Conservation (phyloP, 2,113 vertebrate genomes). For the Ariopsis seemanni region DNA sequence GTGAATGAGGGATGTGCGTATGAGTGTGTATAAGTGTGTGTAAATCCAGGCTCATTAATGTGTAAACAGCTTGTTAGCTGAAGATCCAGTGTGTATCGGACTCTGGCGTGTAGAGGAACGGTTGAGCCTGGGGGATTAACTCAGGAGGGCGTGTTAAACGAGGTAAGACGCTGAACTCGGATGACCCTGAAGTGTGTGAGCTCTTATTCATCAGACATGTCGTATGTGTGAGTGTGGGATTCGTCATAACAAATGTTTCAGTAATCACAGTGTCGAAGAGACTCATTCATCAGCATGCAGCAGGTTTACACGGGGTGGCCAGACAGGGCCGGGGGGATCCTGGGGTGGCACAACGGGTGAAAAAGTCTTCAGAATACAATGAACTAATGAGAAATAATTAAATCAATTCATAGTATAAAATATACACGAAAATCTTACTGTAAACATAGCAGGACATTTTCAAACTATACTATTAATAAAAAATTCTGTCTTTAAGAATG, state of each 20-base stretch:
- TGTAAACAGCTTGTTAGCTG: not conserved
- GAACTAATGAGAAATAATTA: not conserved
- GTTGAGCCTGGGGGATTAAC: not conserved
- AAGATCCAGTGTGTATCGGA: not conserved
- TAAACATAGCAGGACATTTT: not conserved
- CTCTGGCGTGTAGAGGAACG: not conserved
- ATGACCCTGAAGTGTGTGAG: not conserved
- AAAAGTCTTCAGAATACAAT: not conserved
- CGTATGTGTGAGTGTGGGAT: not conserved
- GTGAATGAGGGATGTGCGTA: slow-evolving; percentile 1
- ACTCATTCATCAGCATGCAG: not conserved
- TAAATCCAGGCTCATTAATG: not conserved
- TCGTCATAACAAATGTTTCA: not conserved
- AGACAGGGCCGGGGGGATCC: not conserved
- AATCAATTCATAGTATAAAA: not conserved
- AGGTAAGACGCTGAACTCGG: not conserved
- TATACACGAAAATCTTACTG: not conserved
- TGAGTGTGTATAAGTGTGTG: slow-evolving; percentile 5
- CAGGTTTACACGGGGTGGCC: not conserved
- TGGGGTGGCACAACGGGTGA: not conserved
- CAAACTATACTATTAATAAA: too few species aligned
- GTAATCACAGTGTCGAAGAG: not conserved
- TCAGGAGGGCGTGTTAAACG: not conserved
- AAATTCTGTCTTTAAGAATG: too few species aligned
- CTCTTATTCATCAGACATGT: not conserved